phyloP scores from a whole-genome alignment of 2,797 vertebrate species.

The Capromys pilorides region DNA sequence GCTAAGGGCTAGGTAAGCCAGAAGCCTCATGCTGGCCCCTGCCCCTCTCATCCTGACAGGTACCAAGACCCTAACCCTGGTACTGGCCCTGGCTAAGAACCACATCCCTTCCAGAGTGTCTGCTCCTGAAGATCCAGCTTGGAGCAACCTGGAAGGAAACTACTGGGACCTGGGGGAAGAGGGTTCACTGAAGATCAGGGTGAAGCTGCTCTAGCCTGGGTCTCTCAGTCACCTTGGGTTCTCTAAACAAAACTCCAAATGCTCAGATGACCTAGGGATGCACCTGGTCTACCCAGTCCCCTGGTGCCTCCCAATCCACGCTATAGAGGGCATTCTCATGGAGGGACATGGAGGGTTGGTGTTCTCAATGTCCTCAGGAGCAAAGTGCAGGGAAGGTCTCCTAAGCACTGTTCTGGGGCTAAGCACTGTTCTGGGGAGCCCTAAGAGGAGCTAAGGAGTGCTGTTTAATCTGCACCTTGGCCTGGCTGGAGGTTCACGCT shows the following conservation, averaged over 20 bases:
- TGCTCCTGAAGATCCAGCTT: not conserved
- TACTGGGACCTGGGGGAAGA: not conserved
- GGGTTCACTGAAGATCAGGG: not conserved
- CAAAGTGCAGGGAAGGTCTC: not conserved
- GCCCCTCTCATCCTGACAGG: rapidly evolving
- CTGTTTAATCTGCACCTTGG: not conserved
- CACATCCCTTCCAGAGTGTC: not conserved
- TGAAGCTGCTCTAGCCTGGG: not conserved
- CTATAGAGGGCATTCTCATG: too few species aligned
- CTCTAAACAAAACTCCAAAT: not conserved
- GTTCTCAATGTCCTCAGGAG: not conserved
- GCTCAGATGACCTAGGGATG: not conserved
- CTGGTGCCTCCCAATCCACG: rapidly evolving
- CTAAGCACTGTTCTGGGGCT: not conserved
- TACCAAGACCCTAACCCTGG: not conserved
- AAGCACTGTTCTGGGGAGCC: not conserved
- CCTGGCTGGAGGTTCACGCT: not conserved
- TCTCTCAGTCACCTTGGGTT: not conserved
- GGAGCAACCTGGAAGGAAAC: not conserved
- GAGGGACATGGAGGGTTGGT: not conserved
- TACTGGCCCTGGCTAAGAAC: not conserved
- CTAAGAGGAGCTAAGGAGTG: not conserved
- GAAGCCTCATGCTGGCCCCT: not conserved
- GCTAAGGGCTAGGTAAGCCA: not conserved
- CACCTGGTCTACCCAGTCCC: not conserved